Evolutionary conservation across 2,888 invertebrate genomes (phyloP).

Genomic region (Leptopterna dolabrata): DNA sequence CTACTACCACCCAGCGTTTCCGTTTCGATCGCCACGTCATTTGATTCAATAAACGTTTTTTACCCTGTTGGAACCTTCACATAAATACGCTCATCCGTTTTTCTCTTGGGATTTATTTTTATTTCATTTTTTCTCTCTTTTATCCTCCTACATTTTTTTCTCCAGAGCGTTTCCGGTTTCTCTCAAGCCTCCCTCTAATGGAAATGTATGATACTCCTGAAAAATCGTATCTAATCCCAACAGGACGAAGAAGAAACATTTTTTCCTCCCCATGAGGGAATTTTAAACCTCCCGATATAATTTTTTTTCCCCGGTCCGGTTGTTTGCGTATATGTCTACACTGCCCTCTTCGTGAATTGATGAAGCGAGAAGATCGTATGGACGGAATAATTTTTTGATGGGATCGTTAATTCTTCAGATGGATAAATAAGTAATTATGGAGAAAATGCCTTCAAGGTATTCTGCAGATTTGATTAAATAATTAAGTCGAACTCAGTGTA

Average conservation of each 20-base stretch:
- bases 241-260: background rate
- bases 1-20: background rate
- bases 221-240: slow-evolving; percentile 6
- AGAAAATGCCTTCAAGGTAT: too few species aligned
- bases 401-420: too few species aligned
- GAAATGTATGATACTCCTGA: background rate
- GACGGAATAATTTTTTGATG: too few species aligned
- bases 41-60: slow-evolving; percentile 19
- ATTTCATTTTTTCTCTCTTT: background rate
- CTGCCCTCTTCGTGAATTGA: too few species aligned
- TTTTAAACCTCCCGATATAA: background rate
- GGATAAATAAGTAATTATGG: too few species aligned
- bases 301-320: background rate
- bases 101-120: background rate
- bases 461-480: too few species aligned
- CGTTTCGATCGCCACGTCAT: background rate
- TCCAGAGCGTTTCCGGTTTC: background rate
- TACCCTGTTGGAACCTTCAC: background rate
- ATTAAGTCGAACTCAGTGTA: too few species aligned
- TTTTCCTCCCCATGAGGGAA: background rate
- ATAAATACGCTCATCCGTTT: background rate
- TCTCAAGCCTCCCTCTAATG: background rate
- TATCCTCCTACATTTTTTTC: background rate
- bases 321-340: background rate
- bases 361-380: too few species aligned